Conservation (phyloP, 2,888 invertebrate species). For the Dasypogon diadema region DNA sequence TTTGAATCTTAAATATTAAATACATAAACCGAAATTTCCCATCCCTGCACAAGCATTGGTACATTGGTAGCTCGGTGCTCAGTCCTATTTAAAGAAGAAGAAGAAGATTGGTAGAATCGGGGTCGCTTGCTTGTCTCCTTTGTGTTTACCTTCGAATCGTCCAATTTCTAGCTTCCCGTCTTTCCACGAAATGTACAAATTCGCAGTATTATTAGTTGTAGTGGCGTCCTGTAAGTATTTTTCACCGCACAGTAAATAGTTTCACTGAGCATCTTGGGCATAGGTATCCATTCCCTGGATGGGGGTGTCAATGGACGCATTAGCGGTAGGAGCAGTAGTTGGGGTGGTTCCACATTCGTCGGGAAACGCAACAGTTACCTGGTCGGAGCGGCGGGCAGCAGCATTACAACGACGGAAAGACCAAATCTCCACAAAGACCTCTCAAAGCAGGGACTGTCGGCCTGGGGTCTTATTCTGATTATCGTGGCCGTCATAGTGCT, state of each 20-base stretch:
- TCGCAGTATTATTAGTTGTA: conserved; percentile 41
- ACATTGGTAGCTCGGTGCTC: no score
- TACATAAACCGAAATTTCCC: no score
- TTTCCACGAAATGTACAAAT: conserved; percentile 12
- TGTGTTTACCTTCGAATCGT: conserved; percentile 17
- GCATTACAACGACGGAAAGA: neutral
- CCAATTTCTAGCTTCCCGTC: neutral
- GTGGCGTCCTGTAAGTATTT: conserved; percentile 6
- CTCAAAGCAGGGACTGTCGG: conserved; percentile 69
- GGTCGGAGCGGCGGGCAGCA: neutral
- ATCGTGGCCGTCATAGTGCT: conserved; percentile 64
- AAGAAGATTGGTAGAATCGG: no score
- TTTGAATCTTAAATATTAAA: no score
- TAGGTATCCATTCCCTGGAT: conserved; percentile 3
- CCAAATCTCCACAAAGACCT: conserved; percentile 4
- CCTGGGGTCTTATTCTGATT: conserved; percentile 74
- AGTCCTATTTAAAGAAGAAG: no score
- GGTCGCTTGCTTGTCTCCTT: neutral
- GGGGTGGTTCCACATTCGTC: conserved; percentile 18
- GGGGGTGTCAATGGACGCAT: conserved; percentile 59
- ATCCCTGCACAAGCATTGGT: no score
- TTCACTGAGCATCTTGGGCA: conserved; percentile 51
- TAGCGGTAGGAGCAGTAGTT: conserved; percentile 5
- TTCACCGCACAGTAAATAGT: conserved; percentile 54
- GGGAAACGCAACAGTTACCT: conserved; percentile 48